phyloP scores from a whole-genome alignment of 2,797 vertebrate genomes.

The Micromesistius poutassou region DNA sequence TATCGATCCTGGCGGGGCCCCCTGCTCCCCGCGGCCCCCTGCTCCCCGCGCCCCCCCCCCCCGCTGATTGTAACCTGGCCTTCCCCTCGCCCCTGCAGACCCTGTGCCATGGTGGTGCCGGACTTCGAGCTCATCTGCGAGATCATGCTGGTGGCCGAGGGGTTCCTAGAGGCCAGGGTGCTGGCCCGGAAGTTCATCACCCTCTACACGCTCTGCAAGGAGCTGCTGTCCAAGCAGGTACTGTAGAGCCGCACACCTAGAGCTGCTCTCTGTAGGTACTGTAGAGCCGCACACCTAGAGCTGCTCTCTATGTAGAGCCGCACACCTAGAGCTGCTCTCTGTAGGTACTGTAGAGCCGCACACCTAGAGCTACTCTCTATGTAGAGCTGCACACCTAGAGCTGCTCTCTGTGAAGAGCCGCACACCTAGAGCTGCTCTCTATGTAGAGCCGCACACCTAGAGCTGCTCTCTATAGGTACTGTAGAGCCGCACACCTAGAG shows the following conservation, averaged over 20 bases:
- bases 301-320: background rate
- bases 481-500: no score
- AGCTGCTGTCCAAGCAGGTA: conserved; percentile 96
- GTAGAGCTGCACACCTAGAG: no score
- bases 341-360: no score
- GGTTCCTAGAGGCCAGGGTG: conserved; percentile 83
- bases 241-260: background rate
- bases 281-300: background rate
- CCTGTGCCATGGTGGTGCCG: conserved; percentile 96
- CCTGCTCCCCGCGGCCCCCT: no score
- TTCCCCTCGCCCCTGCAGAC: conserved; percentile 64
- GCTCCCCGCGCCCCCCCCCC: no score
- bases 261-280: background rate
- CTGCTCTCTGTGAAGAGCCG: no score
- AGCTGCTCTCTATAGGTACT: no score
- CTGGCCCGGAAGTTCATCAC: conserved; percentile 94
- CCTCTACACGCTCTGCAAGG: conserved; percentile 90
- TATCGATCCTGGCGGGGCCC: background rate
- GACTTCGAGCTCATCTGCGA: conserved; percentile 98
- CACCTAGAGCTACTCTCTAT: no score
- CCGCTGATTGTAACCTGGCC: background rate
- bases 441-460: background rate
- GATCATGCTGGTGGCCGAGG: conserved; percentile 96
- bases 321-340: no score
- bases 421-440: no score